phyloP scores from a whole-genome alignment of 2,113 vertebrate genomes.

The Petrocephalus zakoni region DNA sequence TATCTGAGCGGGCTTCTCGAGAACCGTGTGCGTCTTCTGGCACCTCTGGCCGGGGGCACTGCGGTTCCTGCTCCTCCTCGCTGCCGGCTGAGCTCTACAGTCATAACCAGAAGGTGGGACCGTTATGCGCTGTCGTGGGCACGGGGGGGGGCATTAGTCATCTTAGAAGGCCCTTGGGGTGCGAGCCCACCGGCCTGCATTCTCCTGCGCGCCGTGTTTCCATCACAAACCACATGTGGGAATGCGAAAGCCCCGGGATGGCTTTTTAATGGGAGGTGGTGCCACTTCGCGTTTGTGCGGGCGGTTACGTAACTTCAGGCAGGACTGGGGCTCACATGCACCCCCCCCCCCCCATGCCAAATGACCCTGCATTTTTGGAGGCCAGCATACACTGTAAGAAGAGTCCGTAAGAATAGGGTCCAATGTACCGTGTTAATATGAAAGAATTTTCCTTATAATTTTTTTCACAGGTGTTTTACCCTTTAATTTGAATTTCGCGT shows the following conservation, averaged over 20 bases:
- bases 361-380: not conserved
- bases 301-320: not conserved
- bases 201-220: conserved; percentile 10
- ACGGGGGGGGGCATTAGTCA: not conserved
- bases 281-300: not conserved
- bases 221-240: conserved; percentile 17
- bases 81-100: conserved; percentile 3
- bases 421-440: no score
- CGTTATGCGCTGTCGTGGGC: conserved; percentile 9
- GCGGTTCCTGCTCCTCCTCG: not conserved
- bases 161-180: conserved; percentile 18
- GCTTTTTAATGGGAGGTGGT: not conserved
- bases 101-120: conserved; percentile 26
- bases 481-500: no score
- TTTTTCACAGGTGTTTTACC: no score
- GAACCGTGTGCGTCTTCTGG: not conserved
- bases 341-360: not conserved
- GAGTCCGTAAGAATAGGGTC: no score
- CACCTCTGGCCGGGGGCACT: not conserved
- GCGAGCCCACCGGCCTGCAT: not conserved
- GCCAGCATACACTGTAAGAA: no score
- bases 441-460: no score
- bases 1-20: not conserved
- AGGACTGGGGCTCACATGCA: not conserved
- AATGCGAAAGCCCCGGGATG: not conserved